A percentile compares a stretch with the other conserved stretches of the same genome.
phyloP scores from a whole-genome alignment of 2,888 invertebrate genomes.

The Operophtera brumata region DNA sequence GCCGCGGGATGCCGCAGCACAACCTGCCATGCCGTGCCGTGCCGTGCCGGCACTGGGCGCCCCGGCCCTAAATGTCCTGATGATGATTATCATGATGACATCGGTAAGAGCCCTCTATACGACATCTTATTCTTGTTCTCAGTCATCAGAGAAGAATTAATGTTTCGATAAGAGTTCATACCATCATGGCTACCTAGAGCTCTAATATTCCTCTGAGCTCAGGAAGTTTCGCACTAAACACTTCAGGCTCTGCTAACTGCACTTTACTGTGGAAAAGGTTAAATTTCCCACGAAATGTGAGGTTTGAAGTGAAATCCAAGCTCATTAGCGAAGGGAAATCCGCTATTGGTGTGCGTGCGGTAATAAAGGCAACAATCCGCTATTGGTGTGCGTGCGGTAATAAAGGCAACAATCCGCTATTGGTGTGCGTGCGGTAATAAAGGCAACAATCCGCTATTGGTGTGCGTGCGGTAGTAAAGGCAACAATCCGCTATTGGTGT shows the following conservation, averaged over 20 bases:
- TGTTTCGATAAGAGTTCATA: too few relatives aligned
- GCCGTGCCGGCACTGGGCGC: too few relatives aligned
- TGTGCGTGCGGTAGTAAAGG: background rate
- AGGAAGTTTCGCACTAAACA: background rate
- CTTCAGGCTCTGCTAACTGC: background rate
- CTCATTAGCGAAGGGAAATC: background rate
- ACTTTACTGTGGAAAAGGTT: slow-evolving; percentile 11
- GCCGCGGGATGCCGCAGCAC: too few relatives aligned
- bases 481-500: background rate
- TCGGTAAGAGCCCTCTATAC: too few relatives aligned
- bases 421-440: background rate
- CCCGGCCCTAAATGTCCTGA: too few relatives aligned
- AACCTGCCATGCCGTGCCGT: too few relatives aligned
- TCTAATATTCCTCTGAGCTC: background rate
- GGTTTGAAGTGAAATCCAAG: background rate
- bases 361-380: background rate
- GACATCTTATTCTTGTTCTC: too few relatives aligned
- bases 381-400: background rate
- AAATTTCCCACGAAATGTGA: slow-evolving; percentile 6
- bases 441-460: background rate
- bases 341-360: background rate
- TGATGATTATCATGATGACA: too few relatives aligned
- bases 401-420: background rate
- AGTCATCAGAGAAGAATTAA: too few relatives aligned
- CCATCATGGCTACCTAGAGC: too few relatives aligned